Base-by-base conservation (phyloP, 2,113 vertebrate species). In the Colinus virginianus region DNA sequence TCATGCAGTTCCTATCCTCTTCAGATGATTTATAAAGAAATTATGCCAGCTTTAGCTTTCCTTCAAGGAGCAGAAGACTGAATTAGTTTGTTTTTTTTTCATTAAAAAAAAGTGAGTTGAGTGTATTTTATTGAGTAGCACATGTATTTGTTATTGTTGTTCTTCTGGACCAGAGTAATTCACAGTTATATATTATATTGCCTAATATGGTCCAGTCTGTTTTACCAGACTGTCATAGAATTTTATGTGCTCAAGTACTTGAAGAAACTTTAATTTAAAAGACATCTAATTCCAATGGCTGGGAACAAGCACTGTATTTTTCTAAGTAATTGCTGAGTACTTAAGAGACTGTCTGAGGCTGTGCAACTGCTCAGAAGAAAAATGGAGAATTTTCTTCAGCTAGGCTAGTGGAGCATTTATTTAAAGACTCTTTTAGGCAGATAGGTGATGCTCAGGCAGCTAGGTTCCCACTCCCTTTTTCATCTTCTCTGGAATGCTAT, bases 261-360 rank as follows among this genome's bases (percentile, higher is more conserved):
- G 32, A 13, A 76, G 38, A 40, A 15, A 11, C 15, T 88, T 32
- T 51, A 90, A 84, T 26, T 62, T 63, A 72, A 58, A 83, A 9
- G 17, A 18, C 42, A 9, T 85, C 88, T 91, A 5, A 74, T 88
- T 80, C 36, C 30, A 83, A 62, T 58, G 28, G 2, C 62, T 63
- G 64, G n/a, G 38, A 91, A 1, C 43, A 68, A 56, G 45, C 10
- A 1, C 40, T 0, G 0, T 64, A 13, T 20, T 68, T 66, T 51
- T 82, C 53, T 91, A 82, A 85, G 62, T 72, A 64, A 68, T 68
- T 56, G 11, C 14, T 36, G 75, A 72, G 38, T 42, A 64, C 34
- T 56, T 43, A 91, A 76, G 25, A 77, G 40, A 36, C 6, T 40
- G 2, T 86, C 63, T 72, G 69, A 84, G 59, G 30, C 53, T 66